Conservation (phyloP, 2,888 invertebrate species). For the Agonopterix subpropinquella region DNA sequence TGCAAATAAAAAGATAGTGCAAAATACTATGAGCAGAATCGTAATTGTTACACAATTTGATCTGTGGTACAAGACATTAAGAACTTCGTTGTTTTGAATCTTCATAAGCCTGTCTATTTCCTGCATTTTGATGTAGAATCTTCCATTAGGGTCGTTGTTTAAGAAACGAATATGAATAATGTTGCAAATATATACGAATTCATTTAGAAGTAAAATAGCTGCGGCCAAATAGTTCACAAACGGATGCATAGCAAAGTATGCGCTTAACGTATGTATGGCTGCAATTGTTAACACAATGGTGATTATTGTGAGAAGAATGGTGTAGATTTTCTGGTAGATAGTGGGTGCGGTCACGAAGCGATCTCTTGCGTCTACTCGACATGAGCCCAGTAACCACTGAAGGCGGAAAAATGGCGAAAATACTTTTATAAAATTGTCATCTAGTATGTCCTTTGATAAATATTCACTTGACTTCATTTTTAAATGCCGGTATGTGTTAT, state of each 20-base stretch:
- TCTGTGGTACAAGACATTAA: background rate
- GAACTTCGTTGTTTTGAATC: slow-evolving; percentile 22
- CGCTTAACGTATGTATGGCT: background rate
- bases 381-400: slow-evolving; percentile 36
- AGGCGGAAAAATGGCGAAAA: slow-evolving; percentile 25
- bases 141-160: slow-evolving; percentile 31
- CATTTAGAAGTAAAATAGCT: slow-evolving; percentile 13
- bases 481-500: background rate
- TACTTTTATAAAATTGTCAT: slow-evolving; percentile 30
- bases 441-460: slow-evolving; percentile 38
- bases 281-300: background rate
- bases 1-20: slow-evolving; percentile 10
- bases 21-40: slow-evolving; percentile 5
- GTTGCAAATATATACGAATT: slow-evolving; percentile 20
- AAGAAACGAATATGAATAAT: slow-evolving; percentile 37
- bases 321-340: slow-evolving; percentile 33
- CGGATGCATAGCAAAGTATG: background rate
- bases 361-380: slow-evolving; percentile 36
- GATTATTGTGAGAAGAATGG: slow-evolving; percentile 15
- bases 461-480: slow-evolving; percentile 22
- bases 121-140: slow-evolving; percentile 40
- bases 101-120: slow-evolving; percentile 43
- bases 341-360: slow-evolving; percentile 37
- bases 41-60: background rate
- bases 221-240: slow-evolving; percentile 2